These are phyloP conservation scores for Hoplostethus atlanticus DNA, from an alignment of 2,797 vertebrate genomes.

Conservation along the genomic window DNA sequence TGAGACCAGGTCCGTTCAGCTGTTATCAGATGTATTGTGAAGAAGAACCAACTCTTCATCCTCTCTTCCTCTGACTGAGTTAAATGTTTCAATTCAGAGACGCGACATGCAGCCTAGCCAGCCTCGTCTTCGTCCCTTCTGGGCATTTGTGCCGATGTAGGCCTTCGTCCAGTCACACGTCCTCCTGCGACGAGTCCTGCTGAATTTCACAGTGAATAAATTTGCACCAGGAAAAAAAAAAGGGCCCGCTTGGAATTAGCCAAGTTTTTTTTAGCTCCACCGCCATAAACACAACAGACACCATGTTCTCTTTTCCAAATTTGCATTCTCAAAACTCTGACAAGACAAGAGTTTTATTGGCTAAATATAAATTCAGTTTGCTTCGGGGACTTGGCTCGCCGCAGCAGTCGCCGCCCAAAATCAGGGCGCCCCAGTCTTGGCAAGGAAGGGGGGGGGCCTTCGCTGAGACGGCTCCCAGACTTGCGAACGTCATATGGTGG, in stretches of 20 bases:
- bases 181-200: conserved; percentile 67
- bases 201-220: conserved; percentile 82
- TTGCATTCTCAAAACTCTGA: conserved; percentile 29
- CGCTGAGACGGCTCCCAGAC: conserved; percentile 78
- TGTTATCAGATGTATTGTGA: neutral
- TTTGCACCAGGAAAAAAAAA: conserved; percentile 72
- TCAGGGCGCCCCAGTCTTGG: conserved; percentile 80
- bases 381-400: conserved; percentile 80
- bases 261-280: conserved; percentile 55
- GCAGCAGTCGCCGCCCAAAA: conserved; percentile 78
- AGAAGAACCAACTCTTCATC: neutral
- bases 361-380: conserved; percentile 68
- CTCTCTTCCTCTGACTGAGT: conserved; percentile 7
- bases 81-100: conserved; percentile 47
- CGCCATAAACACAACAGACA: conserved; percentile 42
- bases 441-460: conserved; percentile 48
- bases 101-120: conserved; percentile 56
- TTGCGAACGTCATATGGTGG: conserved; percentile 88
- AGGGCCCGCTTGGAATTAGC: conserved; percentile 59
- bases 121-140: conserved; percentile 66
- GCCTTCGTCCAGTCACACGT: conserved; percentile 78
- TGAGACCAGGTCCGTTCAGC: no score
- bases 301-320: conserved; percentile 49
- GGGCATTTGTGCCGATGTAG: conserved; percentile 64
- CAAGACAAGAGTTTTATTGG: conserved; percentile 48